phyloP scores from a whole-genome alignment of 1,140 invertebrate species.

The Camponotus floridanus region DNA sequence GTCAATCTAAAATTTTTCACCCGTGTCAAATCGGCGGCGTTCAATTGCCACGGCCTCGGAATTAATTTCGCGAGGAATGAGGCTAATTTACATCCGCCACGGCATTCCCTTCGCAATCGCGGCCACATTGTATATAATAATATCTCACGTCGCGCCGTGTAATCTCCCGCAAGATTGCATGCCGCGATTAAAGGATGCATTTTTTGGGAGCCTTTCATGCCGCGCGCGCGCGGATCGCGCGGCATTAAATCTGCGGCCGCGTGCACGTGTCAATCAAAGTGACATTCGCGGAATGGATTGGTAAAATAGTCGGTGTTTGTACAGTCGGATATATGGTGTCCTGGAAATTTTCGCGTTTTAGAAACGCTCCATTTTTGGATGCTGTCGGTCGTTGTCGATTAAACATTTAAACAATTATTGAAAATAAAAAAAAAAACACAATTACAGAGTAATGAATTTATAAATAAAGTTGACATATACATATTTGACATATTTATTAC shows the following conservation, averaged over 20 bases:
- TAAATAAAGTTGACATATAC: background rate
- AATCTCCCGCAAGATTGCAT: conserved; percentile 65
- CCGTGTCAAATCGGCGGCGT: conserved; percentile 49
- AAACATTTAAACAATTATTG: background rate
- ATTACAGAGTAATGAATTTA: background rate
- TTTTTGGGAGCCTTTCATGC: conserved; percentile 29
- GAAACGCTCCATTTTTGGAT: background rate
- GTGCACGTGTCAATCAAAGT: conserved; percentile 54
- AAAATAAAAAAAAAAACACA: background rate
- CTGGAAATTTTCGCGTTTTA: background rate
- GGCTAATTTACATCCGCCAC: conserved; percentile 37
- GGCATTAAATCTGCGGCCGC: conserved; percentile 38
- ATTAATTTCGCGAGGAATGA: conserved; percentile 65
- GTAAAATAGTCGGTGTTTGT: conserved; percentile 24
- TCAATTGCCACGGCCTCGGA: conserved; percentile 50
- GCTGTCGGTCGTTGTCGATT: background rate
- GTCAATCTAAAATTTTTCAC: conserved; percentile 56
- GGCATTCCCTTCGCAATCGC: conserved; percentile 58
- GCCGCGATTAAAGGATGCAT: conserved; percentile 34
- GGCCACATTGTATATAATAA: conserved; percentile 60
- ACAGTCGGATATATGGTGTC: background rate
- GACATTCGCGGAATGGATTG: conserved; percentile 43
- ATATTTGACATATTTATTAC: background rate
- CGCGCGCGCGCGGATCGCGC: background rate
- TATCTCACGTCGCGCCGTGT: conserved; percentile 59